These are phyloP conservation scores for Papilio gigon DNA, from an alignment of 2,888 invertebrate species.

Conservation along the genomic window DNA sequence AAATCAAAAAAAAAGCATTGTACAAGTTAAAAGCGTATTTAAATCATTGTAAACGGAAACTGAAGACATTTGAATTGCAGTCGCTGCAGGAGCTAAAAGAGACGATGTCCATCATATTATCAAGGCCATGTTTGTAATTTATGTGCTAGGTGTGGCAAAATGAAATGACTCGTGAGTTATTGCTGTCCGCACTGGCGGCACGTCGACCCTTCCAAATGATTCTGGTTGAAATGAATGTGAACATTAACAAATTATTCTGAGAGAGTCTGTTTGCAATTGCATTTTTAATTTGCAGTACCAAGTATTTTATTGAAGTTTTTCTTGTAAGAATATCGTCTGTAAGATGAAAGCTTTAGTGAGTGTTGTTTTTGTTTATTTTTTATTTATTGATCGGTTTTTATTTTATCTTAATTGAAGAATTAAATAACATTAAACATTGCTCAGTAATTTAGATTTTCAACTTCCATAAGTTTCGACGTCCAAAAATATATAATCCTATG, in stretches of 20 bases:
- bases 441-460: conserved; percentile 2
- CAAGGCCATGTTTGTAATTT: conserved; percentile 23
- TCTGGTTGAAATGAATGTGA: background rate
- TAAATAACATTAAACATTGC: background rate
- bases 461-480: conserved; percentile 1
- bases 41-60: conserved; percentile 15
- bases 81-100: background rate
- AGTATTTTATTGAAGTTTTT: background rate
- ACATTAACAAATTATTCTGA: background rate
- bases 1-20: conserved; percentile 5
- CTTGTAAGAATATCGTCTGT: no score
- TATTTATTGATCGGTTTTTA: background rate
- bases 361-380: background rate
- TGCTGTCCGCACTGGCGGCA: background rate
- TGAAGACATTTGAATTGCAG: conserved; percentile 8
- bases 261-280: no score
- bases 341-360: background rate
- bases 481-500: conserved; percentile 46
- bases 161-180: conserved; percentile 28
- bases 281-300: no score
- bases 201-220: background rate
- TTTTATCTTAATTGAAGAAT: background rate
- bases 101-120: conserved; percentile 26
- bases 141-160: conserved; percentile 30
- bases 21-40: conserved; percentile 1